Conservation (phyloP, 1,140 invertebrate genomes). For the Zaprionus ornatus region DNA sequence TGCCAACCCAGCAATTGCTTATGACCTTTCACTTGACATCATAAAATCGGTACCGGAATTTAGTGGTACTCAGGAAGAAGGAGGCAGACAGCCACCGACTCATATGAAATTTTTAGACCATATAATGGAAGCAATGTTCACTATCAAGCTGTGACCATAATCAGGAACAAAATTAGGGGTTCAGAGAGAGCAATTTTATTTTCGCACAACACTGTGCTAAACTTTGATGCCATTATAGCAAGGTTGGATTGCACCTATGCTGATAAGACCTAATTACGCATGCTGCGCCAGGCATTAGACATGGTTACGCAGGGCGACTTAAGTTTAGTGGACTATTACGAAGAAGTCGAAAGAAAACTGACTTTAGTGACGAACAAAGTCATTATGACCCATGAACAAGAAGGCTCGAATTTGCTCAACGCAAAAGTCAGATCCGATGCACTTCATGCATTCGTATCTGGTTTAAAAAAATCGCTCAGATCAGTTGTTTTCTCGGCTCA, state of each 20-base stretch:
- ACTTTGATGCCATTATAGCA: constrained; percentile 48
- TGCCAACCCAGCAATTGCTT: constrained; percentile 2
- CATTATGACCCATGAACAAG: constrained; percentile 35
- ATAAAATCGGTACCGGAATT: constrained; percentile 26
- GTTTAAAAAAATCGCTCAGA: neutral
- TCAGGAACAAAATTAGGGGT: constrained; percentile 30
- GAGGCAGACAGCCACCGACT: too few species aligned
- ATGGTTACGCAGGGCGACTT: constrained; percentile 25
- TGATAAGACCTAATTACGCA: constrained; percentile 39
- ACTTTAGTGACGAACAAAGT: constrained; percentile 38
- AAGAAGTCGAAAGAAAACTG: constrained; percentile 39
- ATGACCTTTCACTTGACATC: constrained; percentile 22
- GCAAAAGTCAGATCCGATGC: neutral
- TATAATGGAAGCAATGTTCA: too few species aligned
- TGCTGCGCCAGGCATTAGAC: constrained; percentile 34
- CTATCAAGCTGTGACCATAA: constrained; percentile 28
- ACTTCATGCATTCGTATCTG: neutral
- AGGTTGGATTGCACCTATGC: constrained; percentile 43
- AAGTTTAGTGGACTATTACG: constrained; percentile 32
- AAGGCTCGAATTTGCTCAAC: constrained; percentile 1
- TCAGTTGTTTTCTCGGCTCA: constrained; percentile 1
- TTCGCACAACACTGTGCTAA: constrained; percentile 39
- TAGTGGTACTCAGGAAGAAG: constrained; percentile 13
- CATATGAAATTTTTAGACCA: too few species aligned
- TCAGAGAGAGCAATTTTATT: constrained; percentile 31